Percentiles rank a stretch among this genome's conserved stretches.
phyloP scores from a whole-genome alignment of 2,888 invertebrate species.

The Dolomedes plantarius region DNA sequence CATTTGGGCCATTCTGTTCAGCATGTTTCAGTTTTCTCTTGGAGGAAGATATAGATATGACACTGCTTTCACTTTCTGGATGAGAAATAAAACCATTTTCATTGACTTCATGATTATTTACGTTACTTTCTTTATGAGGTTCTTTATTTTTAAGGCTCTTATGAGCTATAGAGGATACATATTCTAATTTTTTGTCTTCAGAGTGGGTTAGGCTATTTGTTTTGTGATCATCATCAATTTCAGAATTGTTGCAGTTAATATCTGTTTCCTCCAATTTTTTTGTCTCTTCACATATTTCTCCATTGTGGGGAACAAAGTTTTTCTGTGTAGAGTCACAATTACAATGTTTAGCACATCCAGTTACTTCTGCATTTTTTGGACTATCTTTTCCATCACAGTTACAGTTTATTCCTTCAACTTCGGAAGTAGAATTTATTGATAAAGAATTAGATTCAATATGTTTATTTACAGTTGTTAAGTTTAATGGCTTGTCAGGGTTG shows the following conservation, averaged over 20 bases:
- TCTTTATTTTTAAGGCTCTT: neutral
- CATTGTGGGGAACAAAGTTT: conserved; percentile 5
- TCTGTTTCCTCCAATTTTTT: neutral
- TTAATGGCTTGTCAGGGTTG: neutral
- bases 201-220: neutral
- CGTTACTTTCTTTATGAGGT: neutral
- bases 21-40: neutral
- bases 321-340: neutral
- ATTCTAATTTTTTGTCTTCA: neutral
- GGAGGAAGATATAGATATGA: neutral
- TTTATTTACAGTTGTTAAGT: too few species aligned
- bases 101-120: neutral
- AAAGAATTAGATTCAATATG: neutral
- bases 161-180: neutral
- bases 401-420: neutral
- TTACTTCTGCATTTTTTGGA: neutral
- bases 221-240: neutral
- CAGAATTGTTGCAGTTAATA: neutral
- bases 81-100: neutral
- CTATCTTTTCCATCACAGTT: neutral
- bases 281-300: neutral
- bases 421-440: neutral
- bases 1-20: neutral
- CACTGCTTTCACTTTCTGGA: neutral
- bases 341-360: neutral